A percentile compares a stretch with the other conserved stretches of the same genome.
These are phyloP conservation scores for Mylabris sibirica DNA, from an alignment of 2,888 invertebrate genomes.

Conservation along the genomic window DNA sequence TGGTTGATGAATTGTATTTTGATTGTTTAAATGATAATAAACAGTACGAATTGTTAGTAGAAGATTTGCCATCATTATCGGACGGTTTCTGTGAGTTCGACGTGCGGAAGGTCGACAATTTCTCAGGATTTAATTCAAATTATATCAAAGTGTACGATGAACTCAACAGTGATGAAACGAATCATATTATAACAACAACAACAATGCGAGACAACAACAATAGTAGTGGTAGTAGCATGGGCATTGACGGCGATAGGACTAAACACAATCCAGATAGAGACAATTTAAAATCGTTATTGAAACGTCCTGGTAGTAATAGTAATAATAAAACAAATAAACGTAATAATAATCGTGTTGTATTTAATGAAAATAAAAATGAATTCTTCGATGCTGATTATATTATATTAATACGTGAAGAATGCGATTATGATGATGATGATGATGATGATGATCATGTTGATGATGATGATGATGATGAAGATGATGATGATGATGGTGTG, in stretches of 20 bases:
- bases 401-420: conserved; percentile 88
- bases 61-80: conserved; percentile 23
- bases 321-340: conserved; percentile 67
- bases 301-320: conserved; percentile 70
- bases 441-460: conserved; percentile 52
- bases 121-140: conserved; percentile 44
- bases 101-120: conserved; percentile 48
- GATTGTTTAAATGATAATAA: conserved; percentile 35
- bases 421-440: conserved; percentile 84
- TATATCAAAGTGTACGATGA: conserved; percentile 59
- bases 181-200: conserved; percentile 26
- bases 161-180: conserved; percentile 43
- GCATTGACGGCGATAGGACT: conserved; percentile 54
- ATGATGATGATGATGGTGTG: conserved; percentile 71
- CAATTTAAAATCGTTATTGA: conserved; percentile 76
- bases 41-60: conserved; percentile 15
- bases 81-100: conserved; percentile 54
- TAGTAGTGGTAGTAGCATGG: conserved; percentile 56
- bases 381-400: conserved; percentile 94
- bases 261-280: conserved; percentile 70
- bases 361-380: conserved; percentile 88
- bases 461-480: conserved; percentile 64
- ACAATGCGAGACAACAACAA: conserved; percentile 57
- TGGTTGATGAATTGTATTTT: conserved; percentile 45
- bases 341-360: conserved; percentile 79